Conservation (phyloP, 2,888 invertebrate genomes). For the Dimorphilus gyrociliatus region DNA sequence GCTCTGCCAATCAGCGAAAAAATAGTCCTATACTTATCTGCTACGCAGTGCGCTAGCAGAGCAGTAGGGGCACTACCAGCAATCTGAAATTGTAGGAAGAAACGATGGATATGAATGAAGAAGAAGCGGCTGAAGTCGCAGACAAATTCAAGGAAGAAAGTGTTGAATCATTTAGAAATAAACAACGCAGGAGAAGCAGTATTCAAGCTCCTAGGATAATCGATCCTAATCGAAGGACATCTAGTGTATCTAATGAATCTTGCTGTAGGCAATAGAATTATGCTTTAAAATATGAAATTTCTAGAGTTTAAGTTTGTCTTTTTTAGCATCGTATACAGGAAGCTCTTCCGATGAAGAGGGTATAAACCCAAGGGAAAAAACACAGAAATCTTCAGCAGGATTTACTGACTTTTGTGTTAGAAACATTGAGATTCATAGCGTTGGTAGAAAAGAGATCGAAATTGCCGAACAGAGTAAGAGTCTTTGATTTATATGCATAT, state of each 20-base stretch:
- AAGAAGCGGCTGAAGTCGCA: constrained; percentile 6
- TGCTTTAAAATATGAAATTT: no score
- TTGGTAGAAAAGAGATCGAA: constrained; percentile 87
- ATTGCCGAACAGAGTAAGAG: constrained; percentile 80
- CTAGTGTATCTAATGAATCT: no score
- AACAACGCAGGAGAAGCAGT: constrained; percentile 10
- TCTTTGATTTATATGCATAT: no score
- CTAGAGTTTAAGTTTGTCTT: constrained; percentile 9
- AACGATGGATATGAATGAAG: no score
- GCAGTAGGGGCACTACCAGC: no score
- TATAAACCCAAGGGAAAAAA: constrained; percentile 67
- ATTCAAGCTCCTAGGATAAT: constrained; percentile 3
- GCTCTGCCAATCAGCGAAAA: no score
- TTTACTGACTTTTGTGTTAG: constrained; percentile 81
- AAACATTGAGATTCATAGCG: constrained; percentile 77
- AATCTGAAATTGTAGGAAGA: no score
- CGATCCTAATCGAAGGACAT: no score
- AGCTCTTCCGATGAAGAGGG: constrained; percentile 86
- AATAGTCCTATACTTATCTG: no score
- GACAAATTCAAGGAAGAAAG: constrained; percentile 11
- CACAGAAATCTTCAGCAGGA: constrained; percentile 60
- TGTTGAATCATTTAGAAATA: constrained; percentile 10
- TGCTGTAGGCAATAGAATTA: no score
- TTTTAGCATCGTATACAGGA: constrained; percentile 51
- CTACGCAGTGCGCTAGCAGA: no score